phyloP scores from a whole-genome alignment of 2,797 vertebrate genomes.

The Muscicapa comitata region DNA sequence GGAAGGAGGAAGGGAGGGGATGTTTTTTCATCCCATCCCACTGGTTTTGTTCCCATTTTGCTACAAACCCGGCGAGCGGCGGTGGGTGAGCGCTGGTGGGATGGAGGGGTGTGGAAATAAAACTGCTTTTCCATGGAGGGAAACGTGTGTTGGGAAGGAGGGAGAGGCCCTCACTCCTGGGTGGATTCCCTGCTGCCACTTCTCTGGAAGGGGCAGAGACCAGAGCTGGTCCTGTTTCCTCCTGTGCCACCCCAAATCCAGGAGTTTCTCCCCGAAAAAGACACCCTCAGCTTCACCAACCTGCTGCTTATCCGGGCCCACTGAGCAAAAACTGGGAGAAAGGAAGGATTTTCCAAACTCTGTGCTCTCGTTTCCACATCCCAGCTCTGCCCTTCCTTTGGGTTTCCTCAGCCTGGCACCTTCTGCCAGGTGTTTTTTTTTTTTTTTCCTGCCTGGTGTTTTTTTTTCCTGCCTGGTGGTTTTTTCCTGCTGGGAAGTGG shows the following conservation, averaged over 20 bases:
- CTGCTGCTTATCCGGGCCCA: rapidly evolving
- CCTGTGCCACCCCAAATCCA: not conserved
- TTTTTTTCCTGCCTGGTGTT: not conserved
- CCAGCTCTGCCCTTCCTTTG: rapidly evolving
- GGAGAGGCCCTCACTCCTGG: rapidly evolving
- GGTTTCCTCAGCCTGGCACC: not conserved
- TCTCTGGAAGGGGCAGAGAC: rapidly evolving
- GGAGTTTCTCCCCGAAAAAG: not conserved
- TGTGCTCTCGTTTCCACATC: rapidly evolving
- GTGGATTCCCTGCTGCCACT: rapidly evolving
- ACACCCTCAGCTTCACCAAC: not conserved
- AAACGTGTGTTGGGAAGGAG: not conserved
- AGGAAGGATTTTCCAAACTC: rapidly evolving
- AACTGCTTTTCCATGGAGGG: not conserved
- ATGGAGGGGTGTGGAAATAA: not conserved
- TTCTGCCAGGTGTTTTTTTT: not conserved
- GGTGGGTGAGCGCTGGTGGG: not conserved
- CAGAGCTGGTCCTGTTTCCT: not conserved
- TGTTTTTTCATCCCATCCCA: not conserved
- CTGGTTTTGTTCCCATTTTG: not conserved
- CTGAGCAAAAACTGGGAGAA: not conserved
- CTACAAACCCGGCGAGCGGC: not conserved
- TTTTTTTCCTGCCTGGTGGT: too few relatives aligned
- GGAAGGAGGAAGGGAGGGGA: not conserved
- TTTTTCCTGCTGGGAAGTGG: not conserved